Conservation (phyloP, 2,888 invertebrate species). For the Parnassius smintheus region DNA sequence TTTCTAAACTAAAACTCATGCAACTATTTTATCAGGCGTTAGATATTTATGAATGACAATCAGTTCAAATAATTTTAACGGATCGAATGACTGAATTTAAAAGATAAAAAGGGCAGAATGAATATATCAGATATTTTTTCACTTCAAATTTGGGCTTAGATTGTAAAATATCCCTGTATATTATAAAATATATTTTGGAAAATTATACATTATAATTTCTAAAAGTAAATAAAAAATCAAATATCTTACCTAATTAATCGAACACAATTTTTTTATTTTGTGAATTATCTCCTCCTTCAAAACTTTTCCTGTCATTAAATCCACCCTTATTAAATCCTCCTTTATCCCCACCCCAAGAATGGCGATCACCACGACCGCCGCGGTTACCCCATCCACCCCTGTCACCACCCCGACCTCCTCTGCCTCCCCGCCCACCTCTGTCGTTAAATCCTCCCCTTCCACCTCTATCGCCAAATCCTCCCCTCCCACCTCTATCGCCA, state of each 20-base stretch:
- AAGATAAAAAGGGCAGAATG: too few relatives aligned
- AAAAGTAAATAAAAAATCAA: too few relatives aligned
- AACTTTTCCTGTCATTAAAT: conserved; percentile 84
- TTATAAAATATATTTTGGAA: too few relatives aligned
- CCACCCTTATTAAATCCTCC: conserved; percentile 74
- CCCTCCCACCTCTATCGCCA: conserved; percentile 36
- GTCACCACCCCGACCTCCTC: conserved; percentile 44
- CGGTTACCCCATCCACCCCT: conserved; percentile 46
- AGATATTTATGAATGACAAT: too few relatives aligned
- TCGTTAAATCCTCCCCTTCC: conserved; percentile 50
- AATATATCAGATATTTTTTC: too few relatives aligned
- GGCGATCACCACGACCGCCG: conserved; percentile 58
- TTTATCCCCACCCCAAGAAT: conserved; percentile 70
- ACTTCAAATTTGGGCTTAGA: too few relatives aligned
- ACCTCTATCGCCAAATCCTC: conserved; percentile 39
- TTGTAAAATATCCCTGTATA: too few relatives aligned
- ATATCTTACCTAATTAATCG: conserved; percentile 71
- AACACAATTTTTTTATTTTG: conserved; percentile 90
- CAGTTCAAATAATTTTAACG: too few relatives aligned
- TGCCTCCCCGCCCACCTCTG: conserved; percentile 40
- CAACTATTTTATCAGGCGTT: too few relatives aligned
- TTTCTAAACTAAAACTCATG: too few relatives aligned
- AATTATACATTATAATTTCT: too few relatives aligned
- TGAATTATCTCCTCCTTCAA: conserved; percentile 74
- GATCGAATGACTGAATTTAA: too few relatives aligned